These are phyloP conservation scores for Thunnus thynnus DNA, from an alignment of 2,113 vertebrate genomes.

Conservation along the genomic window DNA sequence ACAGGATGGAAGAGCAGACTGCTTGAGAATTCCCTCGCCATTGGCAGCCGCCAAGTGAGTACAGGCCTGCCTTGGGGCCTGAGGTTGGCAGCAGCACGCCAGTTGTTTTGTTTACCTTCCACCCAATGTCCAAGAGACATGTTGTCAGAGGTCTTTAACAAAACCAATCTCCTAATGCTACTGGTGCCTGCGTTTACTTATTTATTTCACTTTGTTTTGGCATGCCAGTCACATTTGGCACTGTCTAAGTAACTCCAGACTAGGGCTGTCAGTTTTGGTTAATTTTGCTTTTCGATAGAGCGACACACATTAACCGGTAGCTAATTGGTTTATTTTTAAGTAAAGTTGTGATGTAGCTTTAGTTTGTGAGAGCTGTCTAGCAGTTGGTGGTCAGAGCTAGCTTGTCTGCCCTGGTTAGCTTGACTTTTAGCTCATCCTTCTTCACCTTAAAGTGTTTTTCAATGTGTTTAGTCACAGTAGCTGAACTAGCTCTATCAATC, in stretches of 20 bases:
- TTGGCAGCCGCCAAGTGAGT: constrained; percentile 50
- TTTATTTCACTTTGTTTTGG: constrained; percentile 52
- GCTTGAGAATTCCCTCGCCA: constrained; percentile 45
- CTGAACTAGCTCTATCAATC: too few relatives aligned
- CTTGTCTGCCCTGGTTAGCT: too few relatives aligned
- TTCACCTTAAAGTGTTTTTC: too few relatives aligned
- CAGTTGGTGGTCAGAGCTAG: too few relatives aligned
- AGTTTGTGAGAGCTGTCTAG: too few relatives aligned
- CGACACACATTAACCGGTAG: too few relatives aligned
- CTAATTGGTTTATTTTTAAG: too few relatives aligned
- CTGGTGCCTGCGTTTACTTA: constrained; percentile 40
- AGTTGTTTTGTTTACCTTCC: constrained; percentile 76
- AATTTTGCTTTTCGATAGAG: too few relatives aligned
- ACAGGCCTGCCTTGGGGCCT: constrained; percentile 53
- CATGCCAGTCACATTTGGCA: constrained; percentile 57
- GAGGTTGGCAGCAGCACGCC: constrained; percentile 54
- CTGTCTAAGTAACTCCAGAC: constrained; percentile 60
- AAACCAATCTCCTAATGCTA: constrained; percentile 65
- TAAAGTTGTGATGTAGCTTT: too few relatives aligned
- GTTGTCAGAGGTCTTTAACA: constrained; percentile 69
- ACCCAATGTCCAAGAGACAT: constrained; percentile 70
- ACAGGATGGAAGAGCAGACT: constrained; percentile 50
- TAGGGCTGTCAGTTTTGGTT: too few relatives aligned
- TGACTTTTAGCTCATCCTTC: too few relatives aligned
- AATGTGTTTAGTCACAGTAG: too few relatives aligned